Evolutionary conservation across 2,888 invertebrate genomes (phyloP), one percentile per base, ranked within the genome.

Genomic region (Andrena flavipes): DNA sequence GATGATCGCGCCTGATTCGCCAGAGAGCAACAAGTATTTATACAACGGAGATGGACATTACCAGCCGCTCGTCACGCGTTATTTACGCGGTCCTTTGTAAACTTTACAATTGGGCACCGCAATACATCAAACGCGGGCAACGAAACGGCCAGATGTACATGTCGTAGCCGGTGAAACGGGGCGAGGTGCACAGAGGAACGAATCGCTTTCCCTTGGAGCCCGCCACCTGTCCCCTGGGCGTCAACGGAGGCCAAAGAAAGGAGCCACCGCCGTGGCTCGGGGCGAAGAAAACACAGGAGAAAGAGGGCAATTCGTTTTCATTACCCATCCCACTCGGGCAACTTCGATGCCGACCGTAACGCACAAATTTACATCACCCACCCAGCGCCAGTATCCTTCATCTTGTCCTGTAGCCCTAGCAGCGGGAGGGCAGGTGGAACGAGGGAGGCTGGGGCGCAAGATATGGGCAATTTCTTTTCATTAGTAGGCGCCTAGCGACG

Each of bases 231-330:
- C 75, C 79, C n/a, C 56, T 51, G 54, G 74, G 71, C 81, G 86
- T 86, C 86, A 76, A 84, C 76, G 76, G 67, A 79, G 69, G 49
- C 65, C 54, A n/a, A 30, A 80, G 63, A 26, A 64, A 54, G 54
- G 63, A 65, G 49, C 70, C 59, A 33, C 23, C 26, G 33, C 26
- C 60, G 13, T 29, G 42, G 62, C 62, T 42, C 10, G 54, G 56
- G 72, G 64, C 64, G 72, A 80, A 69, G 76, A 72, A 81, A 83
- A 86, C 73, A 77, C 69, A 51, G 77, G 26, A 35, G 76, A 80
- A 88, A 81, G 84, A 87, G 82, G 88, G 87, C 84, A 77, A 88
- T 88, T 85, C 88, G 85, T 88, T 88, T 83, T 85, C 88, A 88
- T 88, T 88, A 88, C 76, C 80, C 88, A 62, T 64, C 63, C 82